Evolutionary conservation across 2,797 vertebrate genomes (phyloP).

Genomic region (Morelia viridis): DNA sequence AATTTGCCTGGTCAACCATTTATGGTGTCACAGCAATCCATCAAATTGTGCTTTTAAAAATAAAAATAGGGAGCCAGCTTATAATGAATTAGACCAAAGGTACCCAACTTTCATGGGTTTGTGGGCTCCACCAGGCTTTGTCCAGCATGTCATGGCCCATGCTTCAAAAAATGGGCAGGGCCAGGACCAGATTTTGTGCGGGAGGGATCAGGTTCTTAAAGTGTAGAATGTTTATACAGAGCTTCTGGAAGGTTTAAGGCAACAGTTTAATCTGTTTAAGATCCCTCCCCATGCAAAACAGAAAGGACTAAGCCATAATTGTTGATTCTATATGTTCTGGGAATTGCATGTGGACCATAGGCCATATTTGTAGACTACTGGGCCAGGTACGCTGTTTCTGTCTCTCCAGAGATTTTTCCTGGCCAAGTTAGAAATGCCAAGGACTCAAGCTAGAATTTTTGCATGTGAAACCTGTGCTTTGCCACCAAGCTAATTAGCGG

Average conservation of each 20-base stretch:
- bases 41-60: neutral
- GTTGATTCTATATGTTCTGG: neutral
- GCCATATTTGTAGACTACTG: neutral
- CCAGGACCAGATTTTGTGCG: neutral
- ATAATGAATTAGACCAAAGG: neutral
- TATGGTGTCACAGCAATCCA: neutral
- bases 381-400: neutral
- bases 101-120: neutral
- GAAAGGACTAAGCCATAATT: neutral
- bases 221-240: neutral
- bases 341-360: neutral
- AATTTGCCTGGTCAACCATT: neutral
- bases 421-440: neutral
- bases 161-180: neutral
- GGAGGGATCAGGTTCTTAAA: neutral
- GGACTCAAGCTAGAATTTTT: neutral
- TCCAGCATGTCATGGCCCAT: neutral
- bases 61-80: neutral
- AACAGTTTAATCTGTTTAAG: neutral
- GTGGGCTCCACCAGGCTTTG: neutral
- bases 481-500: neutral
- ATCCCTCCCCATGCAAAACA: neutral
- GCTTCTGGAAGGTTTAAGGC: neutral
- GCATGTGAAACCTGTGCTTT: neutral
- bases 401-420: neutral